Conservation (phyloP, 2,797 vertebrate genomes). For the Hippopotamyrus pictus region DNA sequence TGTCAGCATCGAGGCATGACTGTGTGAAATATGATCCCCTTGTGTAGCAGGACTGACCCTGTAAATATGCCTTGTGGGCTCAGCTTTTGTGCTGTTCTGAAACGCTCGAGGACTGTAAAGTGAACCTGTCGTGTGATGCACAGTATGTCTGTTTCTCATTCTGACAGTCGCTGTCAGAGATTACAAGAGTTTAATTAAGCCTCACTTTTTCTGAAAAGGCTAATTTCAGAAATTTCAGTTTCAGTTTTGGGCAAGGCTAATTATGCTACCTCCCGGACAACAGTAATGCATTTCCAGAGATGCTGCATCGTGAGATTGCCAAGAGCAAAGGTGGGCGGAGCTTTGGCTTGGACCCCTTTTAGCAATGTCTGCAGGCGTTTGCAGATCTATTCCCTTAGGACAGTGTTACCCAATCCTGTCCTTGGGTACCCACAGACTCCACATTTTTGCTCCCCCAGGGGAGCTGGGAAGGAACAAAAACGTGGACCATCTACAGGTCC, state of each 20-base stretch:
- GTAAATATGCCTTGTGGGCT: background rate
- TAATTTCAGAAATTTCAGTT: background rate
- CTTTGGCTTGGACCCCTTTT: background rate
- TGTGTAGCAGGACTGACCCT: background rate
- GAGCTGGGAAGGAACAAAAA: background rate
- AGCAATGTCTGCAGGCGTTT: background rate
- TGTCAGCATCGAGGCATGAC: conserved; percentile 1
- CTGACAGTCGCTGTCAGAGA: background rate
- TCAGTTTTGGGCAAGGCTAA: background rate
- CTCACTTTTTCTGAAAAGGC: background rate
- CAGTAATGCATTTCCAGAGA: background rate
- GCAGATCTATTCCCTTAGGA: background rate
- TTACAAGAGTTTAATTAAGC: background rate
- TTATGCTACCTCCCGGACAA: background rate
- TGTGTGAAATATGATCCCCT: background rate
- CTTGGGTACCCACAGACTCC: background rate
- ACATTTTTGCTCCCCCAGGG: background rate
- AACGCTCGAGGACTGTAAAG: background rate
- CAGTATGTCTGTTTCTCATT: background rate
- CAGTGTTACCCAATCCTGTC: background rate
- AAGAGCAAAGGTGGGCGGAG: background rate
- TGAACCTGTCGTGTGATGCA: background rate
- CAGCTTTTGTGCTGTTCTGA: background rate
- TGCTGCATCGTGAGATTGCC: background rate
- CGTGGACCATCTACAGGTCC: background rate